Evolutionary conservation across 2,113 vertebrate genomes (phyloP), one percentile per base, ranked within the genome.

Genomic region (Isichthys henryi): DNA sequence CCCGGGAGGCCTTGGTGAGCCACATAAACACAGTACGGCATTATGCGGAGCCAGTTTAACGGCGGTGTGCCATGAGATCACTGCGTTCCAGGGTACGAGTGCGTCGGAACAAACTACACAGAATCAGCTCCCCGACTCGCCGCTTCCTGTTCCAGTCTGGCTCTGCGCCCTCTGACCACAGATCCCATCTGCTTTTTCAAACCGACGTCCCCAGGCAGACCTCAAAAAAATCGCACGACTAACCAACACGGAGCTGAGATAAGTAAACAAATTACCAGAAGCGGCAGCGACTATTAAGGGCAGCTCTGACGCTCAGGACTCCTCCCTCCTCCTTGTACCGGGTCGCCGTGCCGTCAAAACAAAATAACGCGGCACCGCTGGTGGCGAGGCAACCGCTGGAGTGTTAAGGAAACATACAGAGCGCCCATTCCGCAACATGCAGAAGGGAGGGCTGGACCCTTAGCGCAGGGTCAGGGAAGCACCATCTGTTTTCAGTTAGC

Each of bases 1-100:
- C 62, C n/a, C 27, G 9, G 35, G 31, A 84, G 50, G 27, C 84
- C 19, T 45, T n/a, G n/a, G 27, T 15, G 43, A 8, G n/a, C 77
- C 91, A 89, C 90, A 92, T 93, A 92, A 94, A 94, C 92, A 92
- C 92, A 89, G 90, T 80, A 92, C 90, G 92, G 74, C 92, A 90
- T 95, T 92, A 94, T 19, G 43, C 19, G 82, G 82, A 80, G 74
- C 74, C 70, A 39, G 70, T 77, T 6, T 17, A 77, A 39, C 13
- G 35, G 31, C 70, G 4, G 70, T 2, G 2, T 19, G 35, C 70
- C 74, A 43, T 80, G 74, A 80, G 31, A 80, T 39, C 74, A 39
- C 31, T 6, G 74, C 62, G 62, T 70, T 80, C 35, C 0, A 4
- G 74, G 31, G 74, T 15, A 80, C 35, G 35, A 7, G 74, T 7